Percentiles rank a stretch among this genome's conserved stretches.
These are phyloP conservation scores for Diabrotica balteata DNA, from an alignment of 2,888 invertebrate species.

Conservation along the genomic window DNA sequence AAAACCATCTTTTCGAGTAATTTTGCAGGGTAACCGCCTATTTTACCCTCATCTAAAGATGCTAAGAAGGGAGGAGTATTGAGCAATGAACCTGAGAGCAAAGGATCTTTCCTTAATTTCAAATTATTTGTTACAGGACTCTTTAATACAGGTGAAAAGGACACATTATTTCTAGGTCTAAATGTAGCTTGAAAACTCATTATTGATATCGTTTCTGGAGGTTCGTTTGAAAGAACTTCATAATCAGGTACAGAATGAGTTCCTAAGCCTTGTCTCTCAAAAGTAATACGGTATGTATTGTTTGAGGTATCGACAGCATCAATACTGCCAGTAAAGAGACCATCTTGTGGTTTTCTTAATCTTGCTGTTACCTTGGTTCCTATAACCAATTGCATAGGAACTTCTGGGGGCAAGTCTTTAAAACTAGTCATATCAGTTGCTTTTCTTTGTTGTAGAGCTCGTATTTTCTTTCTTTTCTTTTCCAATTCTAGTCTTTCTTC, in stretches of 20 bases:
- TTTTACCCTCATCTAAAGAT: constrained; percentile 61
- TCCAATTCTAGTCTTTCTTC: constrained; percentile 93
- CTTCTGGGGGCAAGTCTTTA: constrained; percentile 92
- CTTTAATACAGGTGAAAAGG: constrained; percentile 60
- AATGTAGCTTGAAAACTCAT: constrained; percentile 84
- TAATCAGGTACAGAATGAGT: constrained; percentile 96
- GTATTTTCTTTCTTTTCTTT: constrained; percentile 87
- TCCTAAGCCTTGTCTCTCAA: constrained; percentile 90
- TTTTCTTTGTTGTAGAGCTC: constrained; percentile 92
- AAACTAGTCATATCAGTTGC: constrained; percentile 75
- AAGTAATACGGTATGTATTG: constrained; percentile 93
- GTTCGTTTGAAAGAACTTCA: constrained; percentile 93
- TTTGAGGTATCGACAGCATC: constrained; percentile 96
- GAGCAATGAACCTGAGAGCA: constrained; percentile 66
- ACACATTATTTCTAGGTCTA: constrained; percentile 68
- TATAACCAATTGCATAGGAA: constrained; percentile 92
- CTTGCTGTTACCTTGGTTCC: constrained; percentile 94
- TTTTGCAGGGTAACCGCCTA: constrained; percentile 85
- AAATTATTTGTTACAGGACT: constrained; percentile 55
- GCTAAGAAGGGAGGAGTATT: constrained; percentile 49
- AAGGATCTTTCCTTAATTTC: constrained; percentile 71
- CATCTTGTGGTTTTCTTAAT: constrained; percentile 91
- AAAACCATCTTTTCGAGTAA: constrained; percentile 87
- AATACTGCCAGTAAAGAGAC: constrained; percentile 85
- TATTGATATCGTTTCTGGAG: constrained; percentile 88